phyloP scores from a whole-genome alignment of 2,113 vertebrate species.

The Cebus imitator region DNA sequence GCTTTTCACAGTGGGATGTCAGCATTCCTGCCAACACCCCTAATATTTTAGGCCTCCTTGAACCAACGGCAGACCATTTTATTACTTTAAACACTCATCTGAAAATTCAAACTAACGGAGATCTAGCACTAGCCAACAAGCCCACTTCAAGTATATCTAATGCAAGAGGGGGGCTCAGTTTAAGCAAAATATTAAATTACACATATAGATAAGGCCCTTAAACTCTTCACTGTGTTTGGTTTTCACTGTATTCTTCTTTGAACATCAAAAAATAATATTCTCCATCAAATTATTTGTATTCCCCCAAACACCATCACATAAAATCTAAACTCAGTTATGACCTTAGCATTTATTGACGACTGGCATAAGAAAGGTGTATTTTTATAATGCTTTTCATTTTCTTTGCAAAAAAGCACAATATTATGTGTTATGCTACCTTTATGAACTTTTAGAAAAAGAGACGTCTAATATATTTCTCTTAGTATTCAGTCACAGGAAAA shows the following conservation, averaged over 20 bases:
- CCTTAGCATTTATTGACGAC: not conserved
- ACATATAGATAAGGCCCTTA: not conserved
- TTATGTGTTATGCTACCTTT: not conserved
- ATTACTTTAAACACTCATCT: not conserved
- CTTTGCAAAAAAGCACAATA: not conserved
- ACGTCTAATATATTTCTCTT: not conserved
- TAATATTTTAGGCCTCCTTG: not conserved
- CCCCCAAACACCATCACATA: not conserved
- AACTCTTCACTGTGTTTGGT: not conserved
- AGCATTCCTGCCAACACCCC: not conserved
- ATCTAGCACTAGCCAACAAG: not conserved
- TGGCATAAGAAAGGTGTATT: not conserved
- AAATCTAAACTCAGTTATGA: not conserved
- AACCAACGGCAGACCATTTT: constrained; percentile 12
- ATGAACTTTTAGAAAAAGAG: constrained; percentile 9
- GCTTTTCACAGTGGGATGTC: not conserved
- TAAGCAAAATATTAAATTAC: not conserved
- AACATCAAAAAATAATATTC: not conserved
- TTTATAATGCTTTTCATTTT: constrained; percentile 9
- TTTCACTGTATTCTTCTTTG: not conserved
- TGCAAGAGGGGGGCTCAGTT: not conserved
- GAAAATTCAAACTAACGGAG: not conserved
- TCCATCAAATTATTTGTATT: not conserved
- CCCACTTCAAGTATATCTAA: not conserved
- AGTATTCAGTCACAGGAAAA: constrained; percentile 36